These are phyloP conservation scores for Engraulis encrasicolus DNA, from an alignment of 2,113 vertebrate genomes.

Conservation along the genomic window DNA sequence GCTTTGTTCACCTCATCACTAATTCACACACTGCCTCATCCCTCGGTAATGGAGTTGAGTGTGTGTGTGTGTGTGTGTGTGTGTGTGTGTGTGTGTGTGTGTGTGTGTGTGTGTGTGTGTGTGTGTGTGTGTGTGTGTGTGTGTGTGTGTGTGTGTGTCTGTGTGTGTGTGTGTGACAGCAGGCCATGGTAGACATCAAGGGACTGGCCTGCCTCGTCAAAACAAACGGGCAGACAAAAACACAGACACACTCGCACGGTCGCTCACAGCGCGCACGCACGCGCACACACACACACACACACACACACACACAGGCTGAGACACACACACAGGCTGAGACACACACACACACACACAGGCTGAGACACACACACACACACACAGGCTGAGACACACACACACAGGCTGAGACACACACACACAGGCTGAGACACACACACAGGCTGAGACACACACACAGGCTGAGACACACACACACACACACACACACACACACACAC, in stretches of 20 bases:
- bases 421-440: neutral
- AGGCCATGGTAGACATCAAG: neutral
- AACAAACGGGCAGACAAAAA: constrained; percentile 25
- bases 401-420: neutral
- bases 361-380: constrained; percentile 17
- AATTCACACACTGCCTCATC: constrained; percentile 59
- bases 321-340: neutral
- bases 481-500: constrained; percentile 17
- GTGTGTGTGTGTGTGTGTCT: neutral
- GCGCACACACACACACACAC: neutral
- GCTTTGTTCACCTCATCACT: constrained; percentile 60
- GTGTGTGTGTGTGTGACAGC: neutral
- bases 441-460: neutral
- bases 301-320: neutral
- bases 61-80: constrained; percentile 45
- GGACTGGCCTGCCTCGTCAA: constrained; percentile 1
- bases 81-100: neutral
- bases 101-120: neutral
- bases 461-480: neutral
- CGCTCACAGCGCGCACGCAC: neutral
- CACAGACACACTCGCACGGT: neutral
- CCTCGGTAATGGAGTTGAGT: constrained; percentile 53
- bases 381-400: neutral
- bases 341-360: neutral
- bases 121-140: neutral